Evolutionary conservation across 2,797 vertebrate species (phyloP), one percentile per base, ranked within the genome.

Genomic region (Aplochiton taeniatus): DNA sequence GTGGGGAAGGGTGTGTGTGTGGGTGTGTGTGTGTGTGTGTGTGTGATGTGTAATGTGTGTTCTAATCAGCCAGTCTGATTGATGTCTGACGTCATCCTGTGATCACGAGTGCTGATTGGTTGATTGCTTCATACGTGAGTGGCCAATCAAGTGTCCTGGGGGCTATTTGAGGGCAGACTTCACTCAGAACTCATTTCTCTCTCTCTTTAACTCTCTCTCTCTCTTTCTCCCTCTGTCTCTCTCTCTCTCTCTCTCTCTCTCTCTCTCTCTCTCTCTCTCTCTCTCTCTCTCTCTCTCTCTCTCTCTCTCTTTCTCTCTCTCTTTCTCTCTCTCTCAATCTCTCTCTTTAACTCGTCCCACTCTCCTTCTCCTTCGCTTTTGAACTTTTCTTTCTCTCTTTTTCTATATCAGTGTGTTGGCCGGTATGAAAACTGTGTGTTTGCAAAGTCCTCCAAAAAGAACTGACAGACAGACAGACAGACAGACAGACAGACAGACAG

Each of bases 161-260:
- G 65, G 61, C 66, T 69, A 59, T 75, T 70, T 72, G 45, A 58
- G 69, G 60, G 48, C 63, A 68, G 64, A 73, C 53, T 75, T 65
- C 53, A 63, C 54, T 62, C 54, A 50, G 20, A 60, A 48, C 16
- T 4, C 16, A 18, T 14, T 58, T 54, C 18, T 68, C 65, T 61
- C 58, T 41, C 31, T 31, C 31, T 6, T 3, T 31, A 2, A 3
- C 31, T 6, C 31, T 31, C 31, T 31, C 31, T 6, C 31, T 6
- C 31, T 31, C 31, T 31, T 6, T 31, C 31, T 31, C 31, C 6
- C 31, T 31, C 31, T 31, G 3, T 31, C 31, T 6, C 31, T 31
- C 13, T 48, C 46, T 43, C 1, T 16, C 45, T 18, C 41, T 44
- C 16, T 44, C 10, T 43, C 14, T 8, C 16, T 17, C 61, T 43